phyloP scores from a whole-genome alignment of 1,140 invertebrate species.

The Drosophila jambulina region DNA sequence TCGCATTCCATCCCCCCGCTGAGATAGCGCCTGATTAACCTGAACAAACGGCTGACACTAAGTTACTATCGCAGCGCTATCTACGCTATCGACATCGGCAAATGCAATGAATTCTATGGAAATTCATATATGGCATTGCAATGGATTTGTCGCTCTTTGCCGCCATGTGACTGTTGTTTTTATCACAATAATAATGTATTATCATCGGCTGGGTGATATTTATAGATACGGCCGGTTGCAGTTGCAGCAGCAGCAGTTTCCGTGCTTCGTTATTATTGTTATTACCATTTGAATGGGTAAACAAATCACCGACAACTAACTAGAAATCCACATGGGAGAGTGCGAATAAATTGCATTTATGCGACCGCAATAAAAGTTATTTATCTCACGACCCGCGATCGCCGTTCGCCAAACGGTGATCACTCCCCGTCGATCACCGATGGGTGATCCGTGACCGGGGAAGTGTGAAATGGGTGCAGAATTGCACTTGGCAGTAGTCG shows the following conservation, averaged over 20 bases:
- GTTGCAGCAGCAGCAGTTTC: conserved; percentile 26
- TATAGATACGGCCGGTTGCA: conserved; percentile 45
- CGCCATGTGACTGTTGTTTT: conserved; percentile 28
- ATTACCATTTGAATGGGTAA: conserved; percentile 50
- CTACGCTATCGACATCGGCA: conserved; percentile 31
- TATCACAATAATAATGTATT: conserved; percentile 44
- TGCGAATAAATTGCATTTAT: conserved; percentile 50
- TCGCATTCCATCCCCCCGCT: conserved; percentile 4
- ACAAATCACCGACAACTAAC: conserved; percentile 26
- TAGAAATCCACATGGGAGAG: conserved; percentile 37
- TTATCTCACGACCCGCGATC: conserved; percentile 43
- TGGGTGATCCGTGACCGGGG: conserved; percentile 4
- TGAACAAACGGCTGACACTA: background rate
- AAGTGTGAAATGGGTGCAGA: conserved; percentile 32
- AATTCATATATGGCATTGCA: conserved; percentile 36
- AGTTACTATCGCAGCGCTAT: conserved; percentile 43
- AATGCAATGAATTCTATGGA: conserved; percentile 40
- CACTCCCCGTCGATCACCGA: conserved; percentile 22
- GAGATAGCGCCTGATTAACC: conserved; percentile 25
- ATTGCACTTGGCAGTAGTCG: background rate
- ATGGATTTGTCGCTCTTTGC: conserved; percentile 33
- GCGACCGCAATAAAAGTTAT: conserved; percentile 56
- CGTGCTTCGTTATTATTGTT: conserved; percentile 41
- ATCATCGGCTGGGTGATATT: conserved; percentile 35
- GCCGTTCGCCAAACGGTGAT: conserved; percentile 2